Evolutionary conservation across 2,113 vertebrate genomes (phyloP).

Genomic region (Lethenteron camtschaticum): DNA sequence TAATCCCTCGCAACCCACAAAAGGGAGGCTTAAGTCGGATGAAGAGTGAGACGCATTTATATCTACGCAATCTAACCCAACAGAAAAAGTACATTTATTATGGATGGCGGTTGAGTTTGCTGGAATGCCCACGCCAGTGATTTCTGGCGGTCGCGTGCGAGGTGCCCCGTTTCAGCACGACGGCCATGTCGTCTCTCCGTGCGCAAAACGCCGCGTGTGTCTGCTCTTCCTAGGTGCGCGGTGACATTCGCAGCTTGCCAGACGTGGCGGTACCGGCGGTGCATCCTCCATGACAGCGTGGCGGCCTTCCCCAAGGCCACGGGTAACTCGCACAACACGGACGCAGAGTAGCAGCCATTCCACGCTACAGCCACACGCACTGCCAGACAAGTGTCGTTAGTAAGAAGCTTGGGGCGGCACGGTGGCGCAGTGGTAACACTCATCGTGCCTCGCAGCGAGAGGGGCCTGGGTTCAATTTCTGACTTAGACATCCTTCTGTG

Average conservation of each 20-base stretch:
- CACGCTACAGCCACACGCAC: background rate
- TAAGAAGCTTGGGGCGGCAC: conserved; percentile 5
- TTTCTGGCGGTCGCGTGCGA: background rate
- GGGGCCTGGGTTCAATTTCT: conserved; percentile 8
- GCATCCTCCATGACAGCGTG: conserved; percentile 72
- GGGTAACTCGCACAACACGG: conserved; percentile 29
- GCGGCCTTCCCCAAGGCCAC: conserved; percentile 54
- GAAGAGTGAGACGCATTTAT: too few relatives aligned
- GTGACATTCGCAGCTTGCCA: conserved; percentile 86
- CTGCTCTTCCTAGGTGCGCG: conserved; percentile 47
- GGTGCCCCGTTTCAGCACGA: background rate
- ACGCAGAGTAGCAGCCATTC: background rate
- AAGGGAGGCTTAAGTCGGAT: too few relatives aligned
- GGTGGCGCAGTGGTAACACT: background rate
- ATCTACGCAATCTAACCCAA: too few relatives aligned
- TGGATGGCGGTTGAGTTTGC: too few relatives aligned
- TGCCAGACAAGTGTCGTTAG: conserved; percentile 2
- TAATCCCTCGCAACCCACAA: too few relatives aligned
- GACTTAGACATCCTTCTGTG: too few relatives aligned
- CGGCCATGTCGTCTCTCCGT: too few relatives aligned
- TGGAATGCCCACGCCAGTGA: too few relatives aligned
- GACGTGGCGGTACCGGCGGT: conserved; percentile 61
- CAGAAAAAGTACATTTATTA: too few relatives aligned
- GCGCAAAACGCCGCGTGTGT: too few relatives aligned
- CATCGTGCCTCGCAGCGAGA: background rate